phyloP scores from a whole-genome alignment of 2,113 vertebrate species.

The Cavia porcellus region DNA sequence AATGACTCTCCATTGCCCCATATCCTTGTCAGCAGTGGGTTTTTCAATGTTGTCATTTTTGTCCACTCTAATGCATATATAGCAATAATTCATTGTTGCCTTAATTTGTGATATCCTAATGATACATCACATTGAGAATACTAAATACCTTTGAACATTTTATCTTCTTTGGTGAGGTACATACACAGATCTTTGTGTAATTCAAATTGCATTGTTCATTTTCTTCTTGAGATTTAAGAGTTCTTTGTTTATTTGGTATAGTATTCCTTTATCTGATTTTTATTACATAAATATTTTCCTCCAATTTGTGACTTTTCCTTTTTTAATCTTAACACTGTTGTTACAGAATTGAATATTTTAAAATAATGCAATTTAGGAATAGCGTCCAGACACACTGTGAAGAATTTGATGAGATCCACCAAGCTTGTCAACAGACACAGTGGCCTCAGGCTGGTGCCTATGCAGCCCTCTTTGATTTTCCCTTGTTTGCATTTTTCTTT shows the following conservation, averaged over 20 bases:
- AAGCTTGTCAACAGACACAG: not conserved
- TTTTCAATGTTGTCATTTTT: not conserved
- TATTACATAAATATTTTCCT: not conserved
- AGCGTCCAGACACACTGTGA: not conserved
- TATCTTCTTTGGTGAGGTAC: not conserved
- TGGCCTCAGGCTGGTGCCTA: not conserved
- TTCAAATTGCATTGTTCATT: not conserved
- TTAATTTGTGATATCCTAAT: not conserved
- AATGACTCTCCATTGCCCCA: not conserved
- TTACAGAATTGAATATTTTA: not conserved
- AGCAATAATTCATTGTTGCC: no score
- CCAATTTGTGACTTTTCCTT: not conserved
- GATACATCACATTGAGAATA: not conserved
- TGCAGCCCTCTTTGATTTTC: not conserved
- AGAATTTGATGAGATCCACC: not conserved
- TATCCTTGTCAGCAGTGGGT: not conserved
- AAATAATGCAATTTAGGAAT: not conserved
- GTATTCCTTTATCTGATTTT: not conserved
- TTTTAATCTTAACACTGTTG: not conserved
- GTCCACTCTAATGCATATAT: not conserved
- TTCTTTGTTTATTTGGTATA: slow-evolving; percentile 2
- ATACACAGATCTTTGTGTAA: not conserved
- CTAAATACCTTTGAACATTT: not conserved
- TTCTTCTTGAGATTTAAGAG: not conserved
- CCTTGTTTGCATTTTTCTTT: not conserved